Evolutionary conservation across 2,113 vertebrate genomes (phyloP).

Genomic region (Dinomys branickii): DNA sequence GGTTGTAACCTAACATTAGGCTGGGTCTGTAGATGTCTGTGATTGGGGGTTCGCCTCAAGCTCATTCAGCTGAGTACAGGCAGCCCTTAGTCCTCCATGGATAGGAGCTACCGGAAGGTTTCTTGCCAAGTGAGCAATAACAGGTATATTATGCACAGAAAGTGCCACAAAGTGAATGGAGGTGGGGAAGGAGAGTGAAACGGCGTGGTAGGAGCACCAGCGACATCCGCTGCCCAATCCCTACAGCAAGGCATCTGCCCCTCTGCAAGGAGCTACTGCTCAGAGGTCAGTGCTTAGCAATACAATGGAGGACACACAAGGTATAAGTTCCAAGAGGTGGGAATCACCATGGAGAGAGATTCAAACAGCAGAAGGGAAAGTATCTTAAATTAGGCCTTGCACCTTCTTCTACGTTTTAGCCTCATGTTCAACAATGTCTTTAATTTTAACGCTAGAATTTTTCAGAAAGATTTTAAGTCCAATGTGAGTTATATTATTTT

Average conservation of each 20-base stretch:
- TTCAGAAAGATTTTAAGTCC: not conserved
- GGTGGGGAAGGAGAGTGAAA: too few relatives aligned
- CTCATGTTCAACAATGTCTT: not conserved
- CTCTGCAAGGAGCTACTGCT: not conserved
- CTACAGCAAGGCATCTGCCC: not conserved
- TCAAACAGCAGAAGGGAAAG: not conserved
- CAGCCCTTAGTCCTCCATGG: not conserved
- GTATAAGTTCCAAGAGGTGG: not conserved
- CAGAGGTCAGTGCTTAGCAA: not conserved
- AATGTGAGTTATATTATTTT: not conserved
- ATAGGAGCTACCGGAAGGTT: too few relatives aligned
- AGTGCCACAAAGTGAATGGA: not conserved
- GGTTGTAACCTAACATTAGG: not conserved
- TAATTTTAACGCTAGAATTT: not conserved
- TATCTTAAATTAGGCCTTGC: not conserved
- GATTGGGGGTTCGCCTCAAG: not conserved
- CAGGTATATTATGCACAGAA: not conserved
- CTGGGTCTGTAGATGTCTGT: not conserved
- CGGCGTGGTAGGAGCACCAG: too few relatives aligned
- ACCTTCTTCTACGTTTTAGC: too few relatives aligned
- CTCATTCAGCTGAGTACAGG: not conserved
- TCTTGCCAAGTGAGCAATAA: not conserved
- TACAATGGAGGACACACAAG: accelerated
- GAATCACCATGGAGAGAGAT: not conserved
- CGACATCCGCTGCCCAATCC: not conserved